Percentiles rank a stretch among this genome's conserved stretches.
Conservation (phyloP, 2,797 vertebrate genomes). For the Chaetodon trifasciatus region DNA sequence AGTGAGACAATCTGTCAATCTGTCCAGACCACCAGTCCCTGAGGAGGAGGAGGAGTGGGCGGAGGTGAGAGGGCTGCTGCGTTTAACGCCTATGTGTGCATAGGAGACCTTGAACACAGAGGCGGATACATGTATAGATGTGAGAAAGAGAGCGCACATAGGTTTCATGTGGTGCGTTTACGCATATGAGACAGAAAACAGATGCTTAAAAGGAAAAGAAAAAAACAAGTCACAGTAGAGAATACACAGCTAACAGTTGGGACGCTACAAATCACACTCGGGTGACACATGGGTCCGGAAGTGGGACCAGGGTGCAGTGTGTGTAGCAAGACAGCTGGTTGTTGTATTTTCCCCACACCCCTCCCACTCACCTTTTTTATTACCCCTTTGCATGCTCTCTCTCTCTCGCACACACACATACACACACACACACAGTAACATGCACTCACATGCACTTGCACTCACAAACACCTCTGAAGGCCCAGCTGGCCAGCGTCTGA, state of each 20-base stretch:
- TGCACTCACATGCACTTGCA: constrained; percentile 27
- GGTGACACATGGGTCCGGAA: constrained; percentile 67
- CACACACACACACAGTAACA: background rate
- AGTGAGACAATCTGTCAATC: constrained; percentile 65
- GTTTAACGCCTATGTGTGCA: constrained; percentile 37
- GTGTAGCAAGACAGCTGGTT: constrained; percentile 81
- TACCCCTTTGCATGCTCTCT: constrained; percentile 44
- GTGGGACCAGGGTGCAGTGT: constrained; percentile 49
- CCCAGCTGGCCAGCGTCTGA: constrained; percentile 82
- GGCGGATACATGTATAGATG: constrained; percentile 21
- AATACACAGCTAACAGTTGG: constrained; percentile 64
- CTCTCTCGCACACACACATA: constrained; percentile 24
- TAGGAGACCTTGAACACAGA: constrained; percentile 35
- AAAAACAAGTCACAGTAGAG: constrained; percentile 38
- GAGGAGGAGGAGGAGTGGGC: constrained; percentile 62
- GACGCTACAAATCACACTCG: constrained; percentile 76
- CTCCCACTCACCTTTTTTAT: constrained; percentile 79
- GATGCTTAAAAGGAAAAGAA: constrained; percentile 27
- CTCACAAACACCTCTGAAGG: constrained; percentile 51
- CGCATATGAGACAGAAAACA: constrained; percentile 31
- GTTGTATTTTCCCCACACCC: constrained; percentile 70
- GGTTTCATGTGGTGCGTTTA: constrained; percentile 29
- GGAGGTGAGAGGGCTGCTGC: constrained; percentile 58
- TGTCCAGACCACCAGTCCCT: constrained; percentile 61
- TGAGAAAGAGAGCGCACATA: constrained; percentile 18